These are phyloP conservation scores for Himalopsyche phryganea DNA, from an alignment of 1,140 invertebrate genomes.

Conservation along the genomic window DNA sequence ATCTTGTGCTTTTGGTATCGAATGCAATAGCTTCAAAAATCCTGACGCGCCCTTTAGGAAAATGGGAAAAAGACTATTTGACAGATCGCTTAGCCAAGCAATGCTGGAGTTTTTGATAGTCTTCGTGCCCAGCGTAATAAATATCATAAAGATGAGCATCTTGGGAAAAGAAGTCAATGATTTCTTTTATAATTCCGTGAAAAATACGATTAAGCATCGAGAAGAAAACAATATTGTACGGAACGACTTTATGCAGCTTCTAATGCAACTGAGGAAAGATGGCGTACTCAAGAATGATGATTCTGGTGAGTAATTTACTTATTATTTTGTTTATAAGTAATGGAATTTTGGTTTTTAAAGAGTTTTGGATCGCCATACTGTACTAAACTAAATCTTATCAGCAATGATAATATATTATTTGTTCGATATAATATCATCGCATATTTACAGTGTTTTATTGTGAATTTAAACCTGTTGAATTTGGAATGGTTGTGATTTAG, in stretches of 20 bases:
- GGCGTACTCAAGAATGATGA: slow-evolving; percentile 35
- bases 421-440: no score
- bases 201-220: slow-evolving; percentile 41
- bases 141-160: slow-evolving; percentile 14
- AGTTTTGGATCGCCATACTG: no score
- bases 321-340: no score
- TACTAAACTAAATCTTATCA: no score
- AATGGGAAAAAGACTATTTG: slow-evolving; percentile 36
- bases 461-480: no score
- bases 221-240: slow-evolving; percentile 39
- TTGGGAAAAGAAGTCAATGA: slow-evolving; percentile 36
- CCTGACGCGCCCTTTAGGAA: slow-evolving; percentile 35
- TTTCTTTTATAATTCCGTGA: slow-evolving; percentile 43
- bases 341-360: no score
- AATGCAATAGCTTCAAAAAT: slow-evolving; percentile 37
- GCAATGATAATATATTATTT: no score
- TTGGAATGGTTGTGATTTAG: no score
- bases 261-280: slow-evolving; percentile 40
- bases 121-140: slow-evolving; percentile 9
- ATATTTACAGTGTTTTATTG: no score
- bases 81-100: background rate
- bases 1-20: slow-evolving; percentile 42
- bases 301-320: slow-evolving; percentile 39
- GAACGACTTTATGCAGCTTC: slow-evolving; percentile 44
- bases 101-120: slow-evolving; percentile 23